Evolutionary conservation across 2,797 vertebrate genomes (phyloP).

Genomic region (Anniella stebbinsi): DNA sequence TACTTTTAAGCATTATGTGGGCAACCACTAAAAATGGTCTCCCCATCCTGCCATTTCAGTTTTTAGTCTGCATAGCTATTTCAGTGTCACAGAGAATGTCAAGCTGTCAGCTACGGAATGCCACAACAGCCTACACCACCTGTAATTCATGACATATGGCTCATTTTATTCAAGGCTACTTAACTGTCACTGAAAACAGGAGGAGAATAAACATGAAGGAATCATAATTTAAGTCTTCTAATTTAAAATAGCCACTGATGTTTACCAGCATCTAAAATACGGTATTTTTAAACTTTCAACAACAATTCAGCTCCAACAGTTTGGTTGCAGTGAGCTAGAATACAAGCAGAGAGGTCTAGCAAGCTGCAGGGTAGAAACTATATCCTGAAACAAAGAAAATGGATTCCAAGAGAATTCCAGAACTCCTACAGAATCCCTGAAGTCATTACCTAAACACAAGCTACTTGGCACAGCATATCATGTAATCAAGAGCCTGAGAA

Average conservation of each 20-base stretch:
- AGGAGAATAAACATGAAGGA: conserved; percentile 3
- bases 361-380: background rate
- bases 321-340: background rate
- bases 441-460: background rate
- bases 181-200: conserved; percentile 22
- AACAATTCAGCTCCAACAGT: background rate
- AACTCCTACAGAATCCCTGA: background rate
- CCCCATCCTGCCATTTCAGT: background rate
- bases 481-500: background rate
- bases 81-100: background rate
- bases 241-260: conserved; percentile 24
- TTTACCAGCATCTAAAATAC: conserved; percentile 8
- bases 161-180: conserved; percentile 11
- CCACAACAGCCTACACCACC: background rate
- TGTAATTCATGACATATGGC: background rate
- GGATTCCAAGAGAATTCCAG: conserved; percentile 1
- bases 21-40: background rate
- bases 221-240: conserved; percentile 27
- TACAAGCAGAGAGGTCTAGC: background rate
- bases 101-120: background rate
- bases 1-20: background rate
- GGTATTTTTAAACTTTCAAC: conserved; percentile 29
- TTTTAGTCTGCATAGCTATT: conserved; percentile 22
- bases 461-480: background rate
- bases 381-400: background rate